Conservation (phyloP, 2,888 invertebrate genomes). For the Hyles lineata region DNA sequence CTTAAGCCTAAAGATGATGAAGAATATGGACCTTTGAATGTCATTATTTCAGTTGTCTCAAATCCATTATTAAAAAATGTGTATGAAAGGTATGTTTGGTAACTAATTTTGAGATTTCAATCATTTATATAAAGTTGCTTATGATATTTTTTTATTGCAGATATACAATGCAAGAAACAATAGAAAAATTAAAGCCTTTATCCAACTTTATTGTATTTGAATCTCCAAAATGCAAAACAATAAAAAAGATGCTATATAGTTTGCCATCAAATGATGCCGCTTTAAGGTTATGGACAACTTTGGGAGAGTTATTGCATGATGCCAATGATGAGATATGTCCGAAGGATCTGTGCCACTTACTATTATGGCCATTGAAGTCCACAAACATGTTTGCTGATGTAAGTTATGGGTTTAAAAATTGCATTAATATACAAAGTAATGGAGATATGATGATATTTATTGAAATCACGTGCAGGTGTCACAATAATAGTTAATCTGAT, state of each 20-base stretch:
- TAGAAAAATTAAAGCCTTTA: slow-evolving; percentile 43
- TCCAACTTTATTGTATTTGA: slow-evolving; percentile 49
- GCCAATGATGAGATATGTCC: slow-evolving; percentile 37
- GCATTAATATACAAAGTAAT: background rate
- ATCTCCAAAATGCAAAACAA: slow-evolving; percentile 36
- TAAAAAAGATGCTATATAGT: slow-evolving; percentile 45
- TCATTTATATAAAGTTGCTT: background rate
- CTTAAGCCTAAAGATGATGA: slow-evolving; percentile 42
- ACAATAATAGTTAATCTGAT: no score
- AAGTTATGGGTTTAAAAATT: slow-evolving; percentile 40
- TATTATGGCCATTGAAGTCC: slow-evolving; percentile 66
- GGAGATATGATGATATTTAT: no score
- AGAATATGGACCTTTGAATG: slow-evolving; percentile 46
- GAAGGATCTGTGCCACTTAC: slow-evolving; percentile 43
- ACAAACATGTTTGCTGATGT: slow-evolving; percentile 53
- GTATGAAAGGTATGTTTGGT: slow-evolving; percentile 52
- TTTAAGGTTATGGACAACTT: slow-evolving; percentile 62
- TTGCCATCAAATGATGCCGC: slow-evolving; percentile 48
- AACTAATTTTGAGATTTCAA: background rate
- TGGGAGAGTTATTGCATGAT: slow-evolving; percentile 54
- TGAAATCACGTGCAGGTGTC: no score
- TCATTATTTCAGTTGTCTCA: slow-evolving; percentile 48
- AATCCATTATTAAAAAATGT: slow-evolving; percentile 46
- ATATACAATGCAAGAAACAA: slow-evolving; percentile 30
- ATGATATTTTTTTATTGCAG: slow-evolving; percentile 48